Evolutionary conservation across 2,797 vertebrate species (phyloP).

Genomic region (Sarcoramphus papa): DNA sequence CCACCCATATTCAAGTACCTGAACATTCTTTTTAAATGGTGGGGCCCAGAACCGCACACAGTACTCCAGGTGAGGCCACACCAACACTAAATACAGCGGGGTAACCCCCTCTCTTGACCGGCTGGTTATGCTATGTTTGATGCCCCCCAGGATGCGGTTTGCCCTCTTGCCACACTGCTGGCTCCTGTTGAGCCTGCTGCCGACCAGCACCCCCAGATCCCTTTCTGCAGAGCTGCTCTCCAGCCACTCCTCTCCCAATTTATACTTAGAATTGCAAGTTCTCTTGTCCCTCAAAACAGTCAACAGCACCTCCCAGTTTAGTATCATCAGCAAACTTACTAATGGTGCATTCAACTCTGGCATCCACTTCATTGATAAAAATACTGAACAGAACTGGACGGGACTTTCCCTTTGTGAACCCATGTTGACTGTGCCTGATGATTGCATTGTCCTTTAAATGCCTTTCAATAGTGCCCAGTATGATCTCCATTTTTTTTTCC

Average conservation of each 20-base stretch:
- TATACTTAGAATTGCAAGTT: not conserved
- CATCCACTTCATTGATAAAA: not conserved
- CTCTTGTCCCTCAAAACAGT: not conserved
- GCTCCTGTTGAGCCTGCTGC: not conserved
- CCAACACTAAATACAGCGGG: not conserved
- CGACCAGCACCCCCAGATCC: not conserved
- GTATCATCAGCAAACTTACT: not conserved
- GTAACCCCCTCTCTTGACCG: accelerated
- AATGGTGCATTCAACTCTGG: not conserved
- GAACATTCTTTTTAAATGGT: not conserved
- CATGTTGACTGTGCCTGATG: not conserved
- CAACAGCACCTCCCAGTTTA: not conserved
- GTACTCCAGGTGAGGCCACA: not conserved
- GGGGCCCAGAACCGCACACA: not conserved
- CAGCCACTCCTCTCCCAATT: not conserved
- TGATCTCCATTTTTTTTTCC: not conserved
- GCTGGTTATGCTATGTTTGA: not conserved
- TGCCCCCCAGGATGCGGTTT: not conserved
- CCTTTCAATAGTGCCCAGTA: not conserved
- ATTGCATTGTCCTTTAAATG: not conserved
- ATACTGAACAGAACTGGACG: not conserved
- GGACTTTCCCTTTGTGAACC: not conserved
- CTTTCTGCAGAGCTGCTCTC: not conserved
- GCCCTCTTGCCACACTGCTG: not conserved
- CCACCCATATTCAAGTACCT: not conserved